Evolutionary conservation across 2,888 invertebrate species (phyloP).

Genomic region (Carcina quercana): DNA sequence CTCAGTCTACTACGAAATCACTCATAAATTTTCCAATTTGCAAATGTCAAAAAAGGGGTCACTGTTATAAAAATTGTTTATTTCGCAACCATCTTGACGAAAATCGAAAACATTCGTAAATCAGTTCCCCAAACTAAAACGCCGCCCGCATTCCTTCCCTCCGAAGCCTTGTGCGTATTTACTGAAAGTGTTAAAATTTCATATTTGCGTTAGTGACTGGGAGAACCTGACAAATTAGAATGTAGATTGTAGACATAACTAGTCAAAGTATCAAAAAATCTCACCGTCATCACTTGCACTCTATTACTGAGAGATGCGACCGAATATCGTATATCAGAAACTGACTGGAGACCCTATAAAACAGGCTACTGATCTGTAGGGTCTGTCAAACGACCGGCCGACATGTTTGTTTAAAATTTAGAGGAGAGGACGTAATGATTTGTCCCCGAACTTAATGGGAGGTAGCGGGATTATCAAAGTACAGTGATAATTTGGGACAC

Average conservation of each 20-base stretch:
- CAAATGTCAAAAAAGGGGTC: too few species aligned
- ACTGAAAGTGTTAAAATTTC: too few species aligned
- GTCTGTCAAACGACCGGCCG: slow-evolving; percentile 48
- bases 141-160: too few species aligned
- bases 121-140: too few species aligned
- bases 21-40: too few species aligned
- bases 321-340: neutral
- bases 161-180: too few species aligned
- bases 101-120: too few species aligned
- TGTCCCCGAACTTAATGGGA: slow-evolving; percentile 47
- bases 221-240: slow-evolving; percentile 62
- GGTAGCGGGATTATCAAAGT: slow-evolving; percentile 35
- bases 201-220: slow-evolving; percentile 69
- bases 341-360: neutral
- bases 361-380: slow-evolving; percentile 43
- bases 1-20: too few species aligned
- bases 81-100: too few species aligned
- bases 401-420: slow-evolving; percentile 56
- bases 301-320: neutral
- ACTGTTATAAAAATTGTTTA: too few species aligned
- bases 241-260: slow-evolving; percentile 13
- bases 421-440: slow-evolving; percentile 39
- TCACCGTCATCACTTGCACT: neutral
- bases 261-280: neutral
- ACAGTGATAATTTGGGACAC: slow-evolving; percentile 13